Evolutionary conservation across 64 coral and sea anemone genomes (phyloP).

Genomic region (Montipora sp.): DNA sequence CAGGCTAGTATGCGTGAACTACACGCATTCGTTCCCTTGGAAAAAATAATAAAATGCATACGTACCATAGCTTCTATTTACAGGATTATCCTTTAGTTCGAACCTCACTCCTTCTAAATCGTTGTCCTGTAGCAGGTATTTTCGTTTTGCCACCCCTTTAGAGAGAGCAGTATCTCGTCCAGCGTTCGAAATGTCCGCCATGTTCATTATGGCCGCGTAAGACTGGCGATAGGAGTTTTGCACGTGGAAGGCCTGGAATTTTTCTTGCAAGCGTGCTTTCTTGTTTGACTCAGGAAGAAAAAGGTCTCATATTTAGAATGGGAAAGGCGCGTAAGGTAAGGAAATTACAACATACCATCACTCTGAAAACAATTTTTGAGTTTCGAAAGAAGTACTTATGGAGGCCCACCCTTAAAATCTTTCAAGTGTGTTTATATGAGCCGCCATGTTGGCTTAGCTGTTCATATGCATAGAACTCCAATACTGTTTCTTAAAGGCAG

Average conservation of each 20-base stretch:
- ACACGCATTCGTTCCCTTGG: too few relatives aligned
- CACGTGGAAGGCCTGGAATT: conserved; percentile 12
- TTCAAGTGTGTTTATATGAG: too few relatives aligned
- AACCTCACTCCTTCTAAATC: conserved; percentile 76
- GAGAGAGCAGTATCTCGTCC: conserved; percentile 5
- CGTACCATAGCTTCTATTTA: conserved; percentile 84
- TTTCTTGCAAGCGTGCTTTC: conserved; percentile 47
- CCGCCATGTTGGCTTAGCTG: too few relatives aligned
- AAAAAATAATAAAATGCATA: not conserved
- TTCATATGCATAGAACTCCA: not conserved
- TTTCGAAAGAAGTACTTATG: not conserved
- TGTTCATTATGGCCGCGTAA: conserved; percentile 6
- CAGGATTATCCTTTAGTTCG: conserved; percentile 73
- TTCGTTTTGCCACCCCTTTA: conserved; percentile 77
- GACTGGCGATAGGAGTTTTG: not conserved
- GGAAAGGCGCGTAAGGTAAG: conserved; percentile 77
- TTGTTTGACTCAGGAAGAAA: not conserved
- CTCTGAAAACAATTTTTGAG: not conserved
- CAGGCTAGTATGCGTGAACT: too few relatives aligned
- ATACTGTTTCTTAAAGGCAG: not conserved
- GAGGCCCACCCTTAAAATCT: too few relatives aligned
- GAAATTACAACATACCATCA: not conserved
- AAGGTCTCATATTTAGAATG: conserved; percentile 19
- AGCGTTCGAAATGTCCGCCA: conserved; percentile 58
- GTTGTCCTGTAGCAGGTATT: conserved; percentile 77